Evolutionary conservation across 2,113 vertebrate species (phyloP).

Genomic region (Syngnathus scovelli): DNA sequence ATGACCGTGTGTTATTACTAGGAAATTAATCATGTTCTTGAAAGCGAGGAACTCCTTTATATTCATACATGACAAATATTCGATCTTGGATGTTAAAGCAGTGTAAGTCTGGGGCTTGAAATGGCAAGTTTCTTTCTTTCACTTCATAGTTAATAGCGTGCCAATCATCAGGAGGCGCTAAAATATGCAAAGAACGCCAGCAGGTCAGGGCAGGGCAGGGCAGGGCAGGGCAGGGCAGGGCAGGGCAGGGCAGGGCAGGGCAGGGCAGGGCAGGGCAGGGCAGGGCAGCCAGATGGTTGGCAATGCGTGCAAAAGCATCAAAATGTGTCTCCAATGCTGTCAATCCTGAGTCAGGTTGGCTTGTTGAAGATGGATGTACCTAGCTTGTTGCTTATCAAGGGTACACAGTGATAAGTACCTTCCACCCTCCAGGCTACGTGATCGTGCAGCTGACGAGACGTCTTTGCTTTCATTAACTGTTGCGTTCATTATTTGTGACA

Average conservation of each 20-base stretch:
- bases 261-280: conserved; percentile 4
- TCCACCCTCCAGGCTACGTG: conserved; percentile 34
- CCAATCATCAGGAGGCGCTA: neutral
- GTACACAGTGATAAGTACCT: conserved; percentile 35
- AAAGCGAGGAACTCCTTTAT: neutral
- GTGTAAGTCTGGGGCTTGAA: neutral
- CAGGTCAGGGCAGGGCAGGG: conserved; percentile 19
- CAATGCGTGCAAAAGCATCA: conserved; percentile 29
- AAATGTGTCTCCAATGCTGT: conserved; percentile 20
- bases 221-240: too few relatives aligned
- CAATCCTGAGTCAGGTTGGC: conserved; percentile 15
- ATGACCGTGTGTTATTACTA: neutral
- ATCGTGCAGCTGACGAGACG: conserved; percentile 55
- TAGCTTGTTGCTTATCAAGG: conserved; percentile 7
- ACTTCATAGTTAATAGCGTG: conserved; percentile 1
- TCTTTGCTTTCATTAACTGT: conserved; percentile 60
- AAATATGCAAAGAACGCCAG: conserved; percentile 28
- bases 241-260: too few relatives aligned
- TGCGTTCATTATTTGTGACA: conserved; percentile 73
- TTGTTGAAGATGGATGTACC: conserved; percentile 25
- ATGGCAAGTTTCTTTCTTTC: neutral
- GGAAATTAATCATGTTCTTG: neutral
- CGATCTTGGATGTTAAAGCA: too few relatives aligned
- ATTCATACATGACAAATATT: neutral
- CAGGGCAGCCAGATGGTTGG: conserved; percentile 46